Evolutionary conservation across 1,140 invertebrate species (phyloP), one percentile per base, ranked within the genome.

Genomic region (Eurosta solidaginis): DNA sequence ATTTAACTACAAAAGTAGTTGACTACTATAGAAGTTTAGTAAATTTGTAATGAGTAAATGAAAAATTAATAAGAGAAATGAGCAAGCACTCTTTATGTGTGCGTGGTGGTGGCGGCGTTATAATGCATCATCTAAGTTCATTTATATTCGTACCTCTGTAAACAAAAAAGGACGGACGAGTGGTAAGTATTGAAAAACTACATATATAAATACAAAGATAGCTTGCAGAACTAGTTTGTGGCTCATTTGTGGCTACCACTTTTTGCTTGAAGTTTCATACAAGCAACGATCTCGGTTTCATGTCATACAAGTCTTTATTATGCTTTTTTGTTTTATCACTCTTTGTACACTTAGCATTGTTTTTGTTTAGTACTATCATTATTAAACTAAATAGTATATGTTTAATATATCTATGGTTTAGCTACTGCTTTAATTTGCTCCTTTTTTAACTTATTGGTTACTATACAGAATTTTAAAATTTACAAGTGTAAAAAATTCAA

Each of bases 381-480:
- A 68, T 68, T 40, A 40, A 20, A 10, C 59, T 68, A 68, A 68
- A 68, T 68, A 68, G n/a, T n/a, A 40, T 68, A 68, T 36, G 33
- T 12, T 17, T 68, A 68, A 40, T 33, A 68, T 33, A 68, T 17
- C 59, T 68, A 68, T 33, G 20, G 36, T 68, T 68, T 68, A 40
- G 59, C 59, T 68, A 68, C 59, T 68, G 27, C 7, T 68, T 59
- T 33, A 68, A 22, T 20, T 68, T n/a, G n/a, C n/a, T 68, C n/a
- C 40, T 68, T 12, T 36, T n/a, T 33, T 68, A 33, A 40, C 59
- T 68, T 68, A 68, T 40, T 29, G 40, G n/a, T 68, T 68, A 78
- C 29, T 77, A 40, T 78, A 76, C 73, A 78, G 59, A 68, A 42
- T 22, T 78, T 77, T 77, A 77, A 49, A 74, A 20, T 78, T 45